Evolutionary conservation across 2,888 invertebrate genomes (phyloP).

Genomic region (Limenitis camilla): DNA sequence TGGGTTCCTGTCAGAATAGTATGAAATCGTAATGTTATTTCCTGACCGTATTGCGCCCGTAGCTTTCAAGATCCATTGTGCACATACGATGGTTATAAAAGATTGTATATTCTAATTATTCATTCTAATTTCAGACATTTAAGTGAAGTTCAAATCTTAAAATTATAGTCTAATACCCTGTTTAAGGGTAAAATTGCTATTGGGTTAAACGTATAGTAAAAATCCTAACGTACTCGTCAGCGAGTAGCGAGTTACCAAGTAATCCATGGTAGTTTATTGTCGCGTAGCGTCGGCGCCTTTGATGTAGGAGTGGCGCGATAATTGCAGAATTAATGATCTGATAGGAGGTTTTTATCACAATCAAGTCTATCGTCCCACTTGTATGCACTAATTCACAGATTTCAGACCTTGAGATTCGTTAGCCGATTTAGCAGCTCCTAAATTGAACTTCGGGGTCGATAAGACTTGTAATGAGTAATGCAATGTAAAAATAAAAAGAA

Average conservation of each 20-base stretch:
- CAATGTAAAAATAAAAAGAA: constrained; percentile 7
- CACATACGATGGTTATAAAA: no score
- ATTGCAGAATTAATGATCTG: constrained; percentile 46
- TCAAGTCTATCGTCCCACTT: constrained; percentile 52
- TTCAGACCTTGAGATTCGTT: constrained; percentile 41
- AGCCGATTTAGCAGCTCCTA: constrained; percentile 43
- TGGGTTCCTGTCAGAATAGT: no score
- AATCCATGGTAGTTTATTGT: constrained; percentile 7
- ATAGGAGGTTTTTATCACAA: constrained; percentile 55
- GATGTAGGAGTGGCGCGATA: constrained; percentile 52
- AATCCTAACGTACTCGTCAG: neutral
- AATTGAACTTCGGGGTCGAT: constrained; percentile 42
- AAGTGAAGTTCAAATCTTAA: neutral
- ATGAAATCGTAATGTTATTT: no score
- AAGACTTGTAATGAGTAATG: constrained; percentile 20
- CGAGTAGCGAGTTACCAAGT: neutral
- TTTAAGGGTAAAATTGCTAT: no score
- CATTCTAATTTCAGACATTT: no score
- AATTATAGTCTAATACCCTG: neutral
- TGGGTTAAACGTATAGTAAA: neutral
- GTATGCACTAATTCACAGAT: constrained; percentile 50
- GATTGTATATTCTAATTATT: no score
- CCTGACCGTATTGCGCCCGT: no score
- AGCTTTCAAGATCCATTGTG: no score
- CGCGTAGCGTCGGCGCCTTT: constrained; percentile 49